Percentiles rank a stretch among this genome's conserved stretches.
These are phyloP conservation scores for Philypnodon macrostomus DNA, from an alignment of 2,797 vertebrate genomes.

Conservation along the genomic window DNA sequence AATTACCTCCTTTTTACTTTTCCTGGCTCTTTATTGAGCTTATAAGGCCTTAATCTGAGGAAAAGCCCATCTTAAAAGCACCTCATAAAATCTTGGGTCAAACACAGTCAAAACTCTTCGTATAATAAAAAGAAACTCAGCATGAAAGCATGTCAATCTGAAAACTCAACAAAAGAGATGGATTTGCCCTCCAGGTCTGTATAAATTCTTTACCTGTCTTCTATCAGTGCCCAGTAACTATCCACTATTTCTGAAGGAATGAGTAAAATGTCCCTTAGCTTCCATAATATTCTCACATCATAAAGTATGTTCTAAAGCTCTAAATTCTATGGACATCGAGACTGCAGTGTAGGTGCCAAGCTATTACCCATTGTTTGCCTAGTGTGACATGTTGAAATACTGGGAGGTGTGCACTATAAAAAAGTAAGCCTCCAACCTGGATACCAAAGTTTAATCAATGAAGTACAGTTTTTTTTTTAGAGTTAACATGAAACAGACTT, in stretches of 20 bases:
- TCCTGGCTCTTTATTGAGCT: background rate
- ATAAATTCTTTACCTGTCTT: background rate
- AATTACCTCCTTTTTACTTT: slow-evolving; percentile 10
- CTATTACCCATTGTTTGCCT: background rate
- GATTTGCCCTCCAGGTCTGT: slow-evolving; percentile 9
- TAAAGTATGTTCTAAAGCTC: background rate
- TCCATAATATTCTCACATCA: background rate
- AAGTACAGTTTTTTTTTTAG: too few relatives aligned
- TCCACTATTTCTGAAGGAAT: background rate
- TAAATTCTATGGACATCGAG: background rate
- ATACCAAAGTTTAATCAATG: too few relatives aligned
- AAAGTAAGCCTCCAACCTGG: too few relatives aligned
- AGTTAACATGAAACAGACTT: too few relatives aligned
- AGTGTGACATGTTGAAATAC: slow-evolving; percentile 12
- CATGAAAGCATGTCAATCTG: slow-evolving; percentile 14
- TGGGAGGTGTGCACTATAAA: slow-evolving; percentile 1
- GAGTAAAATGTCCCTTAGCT: background rate
- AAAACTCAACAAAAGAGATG: slow-evolving; percentile 21
- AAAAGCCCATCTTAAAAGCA: slow-evolving; percentile 19
- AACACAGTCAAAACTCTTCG: slow-evolving; percentile 21
- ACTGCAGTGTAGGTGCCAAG: background rate
- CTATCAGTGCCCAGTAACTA: background rate
- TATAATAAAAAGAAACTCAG: slow-evolving; percentile 25
- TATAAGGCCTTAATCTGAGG: slow-evolving; percentile 4
- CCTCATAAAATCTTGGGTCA: slow-evolving; percentile 11